Percentiles rank a stretch among this genome's conserved stretches.
phyloP scores from a whole-genome alignment of 2,888 invertebrate genomes.

The Tanytarsus gracilentus region DNA sequence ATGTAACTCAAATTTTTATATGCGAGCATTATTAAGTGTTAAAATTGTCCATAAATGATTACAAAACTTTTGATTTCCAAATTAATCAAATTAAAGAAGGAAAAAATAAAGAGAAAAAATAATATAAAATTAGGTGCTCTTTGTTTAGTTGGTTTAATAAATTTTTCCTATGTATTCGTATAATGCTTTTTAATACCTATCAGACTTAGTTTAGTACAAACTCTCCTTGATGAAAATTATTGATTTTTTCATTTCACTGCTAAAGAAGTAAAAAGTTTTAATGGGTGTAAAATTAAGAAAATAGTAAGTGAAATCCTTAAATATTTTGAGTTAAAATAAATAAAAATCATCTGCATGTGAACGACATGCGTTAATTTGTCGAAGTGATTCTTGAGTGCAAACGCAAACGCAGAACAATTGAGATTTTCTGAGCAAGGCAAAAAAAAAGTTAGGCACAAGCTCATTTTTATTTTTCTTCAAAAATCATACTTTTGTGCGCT shows the following conservation, averaged over 20 bases:
- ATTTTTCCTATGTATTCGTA: too few relatives aligned
- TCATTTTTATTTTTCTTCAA: conserved; percentile 23
- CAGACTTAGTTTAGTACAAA: too few relatives aligned
- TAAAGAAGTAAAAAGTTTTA: conserved; percentile 25
- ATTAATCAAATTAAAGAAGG: too few relatives aligned
- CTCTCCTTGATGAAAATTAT: too few relatives aligned
- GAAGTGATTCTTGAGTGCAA: conserved; percentile 23
- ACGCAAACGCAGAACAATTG: conserved; percentile 27
- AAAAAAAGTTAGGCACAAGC: conserved; percentile 18
- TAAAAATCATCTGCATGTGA: conserved; percentile 1
- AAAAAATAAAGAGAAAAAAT: too few relatives aligned
- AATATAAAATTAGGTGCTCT: too few relatives aligned
- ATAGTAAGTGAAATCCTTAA: conserved; percentile 25
- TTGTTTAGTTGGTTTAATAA: too few relatives aligned
- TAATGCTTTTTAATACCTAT: too few relatives aligned
- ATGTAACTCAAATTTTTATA: too few relatives aligned
- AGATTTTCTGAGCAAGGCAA: conserved; percentile 22
- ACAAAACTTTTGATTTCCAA: too few relatives aligned
- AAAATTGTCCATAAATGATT: too few relatives aligned
- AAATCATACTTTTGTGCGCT: conserved; percentile 29
- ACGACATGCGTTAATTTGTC: conserved; percentile 18
- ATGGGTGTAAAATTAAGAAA: conserved; percentile 28
- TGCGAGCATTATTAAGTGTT: too few relatives aligned
- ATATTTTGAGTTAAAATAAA: conserved; percentile 6
- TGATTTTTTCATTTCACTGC: conserved; percentile 25